Base-by-base conservation (phyloP, 2,888 invertebrate genomes). In the Sphaeridia pumilis region DNA sequence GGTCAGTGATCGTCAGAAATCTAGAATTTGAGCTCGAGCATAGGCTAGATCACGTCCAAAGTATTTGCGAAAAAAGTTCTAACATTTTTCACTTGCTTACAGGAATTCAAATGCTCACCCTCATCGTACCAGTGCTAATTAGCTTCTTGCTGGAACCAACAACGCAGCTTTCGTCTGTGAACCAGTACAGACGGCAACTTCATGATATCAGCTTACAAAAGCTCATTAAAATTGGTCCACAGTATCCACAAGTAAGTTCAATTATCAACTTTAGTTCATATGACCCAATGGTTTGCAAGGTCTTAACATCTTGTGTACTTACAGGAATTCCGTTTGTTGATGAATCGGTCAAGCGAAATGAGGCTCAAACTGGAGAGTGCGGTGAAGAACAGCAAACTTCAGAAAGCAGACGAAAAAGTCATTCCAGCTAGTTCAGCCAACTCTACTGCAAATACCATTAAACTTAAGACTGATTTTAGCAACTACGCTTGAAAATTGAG, bases 381-480 rank as follows among this genome's bases (percentile, higher is more conserved):
- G 0, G 81, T 95, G 53, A 80, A 86, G 63, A 78, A 79, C 51
- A 57, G 58, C 41, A 53, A 55, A 17, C n/a, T 17, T 22, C 27
- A 14, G 10, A 58, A 54, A 20, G 46, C 56, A 38, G 46, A 52
- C 10, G 57, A 54, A 24, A 52, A 54, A 38, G 38, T 44, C 17
- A 46, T 44, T 25, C 20, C 49, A 12, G 42, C 51, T 14, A 71
- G 74, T 42, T 72, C 61, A n/a, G 54, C 65, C 25, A 71, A 74
- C 41, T 72, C 62, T 17, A 56, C 64, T 25, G 58, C 75, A 55
- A 69, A 70, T 26, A 83, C 87, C 48, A 93, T 93, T 68, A 87
- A 89, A 71, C 76, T 93, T 63, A 92, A 89, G 76, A 93, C 90
- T 2, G 88, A 93, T 73, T 94, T 93, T 71, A 89, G 89, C 67